These are phyloP conservation scores for Nematolebias whitei DNA, from an alignment of 2,113 vertebrate species.

Conservation along the genomic window DNA sequence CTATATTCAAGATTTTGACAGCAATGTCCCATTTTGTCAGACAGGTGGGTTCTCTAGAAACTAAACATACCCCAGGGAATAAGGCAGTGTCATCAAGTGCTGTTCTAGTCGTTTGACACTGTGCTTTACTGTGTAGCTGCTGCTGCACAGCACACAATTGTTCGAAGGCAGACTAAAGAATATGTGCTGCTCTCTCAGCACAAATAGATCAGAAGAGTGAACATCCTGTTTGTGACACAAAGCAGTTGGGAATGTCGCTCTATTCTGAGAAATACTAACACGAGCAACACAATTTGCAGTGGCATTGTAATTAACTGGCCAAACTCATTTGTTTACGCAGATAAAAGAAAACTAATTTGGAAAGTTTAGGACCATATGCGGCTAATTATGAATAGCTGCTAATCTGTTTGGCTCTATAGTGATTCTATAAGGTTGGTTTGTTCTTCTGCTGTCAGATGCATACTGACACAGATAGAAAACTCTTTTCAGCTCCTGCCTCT, in stretches of 20 bases:
- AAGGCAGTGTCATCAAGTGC: slow-evolving; percentile 17
- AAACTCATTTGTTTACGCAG: slow-evolving; percentile 8
- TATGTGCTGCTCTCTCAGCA: slow-evolving; percentile 5
- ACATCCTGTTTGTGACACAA: slow-evolving; percentile 39
- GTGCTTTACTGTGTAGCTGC: neutral
- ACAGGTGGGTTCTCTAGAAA: neutral
- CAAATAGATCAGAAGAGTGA: slow-evolving; percentile 32
- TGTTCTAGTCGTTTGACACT: slow-evolving; percentile 10
- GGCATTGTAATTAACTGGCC: neutral
- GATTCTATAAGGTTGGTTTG: neutral
- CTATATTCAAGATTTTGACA: slow-evolving; percentile 23
- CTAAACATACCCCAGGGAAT: neutral
- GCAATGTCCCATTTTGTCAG: slow-evolving; percentile 1
- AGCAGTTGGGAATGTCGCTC: neutral
- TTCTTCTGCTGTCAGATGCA: neutral
- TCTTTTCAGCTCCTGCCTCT: slow-evolving; percentile 11
- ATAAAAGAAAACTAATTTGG: slow-evolving; percentile 3
- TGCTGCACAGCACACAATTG: neutral
- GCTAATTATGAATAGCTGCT: slow-evolving; percentile 2
- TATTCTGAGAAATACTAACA: slow-evolving; percentile 25
- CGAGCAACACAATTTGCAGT: neutral
- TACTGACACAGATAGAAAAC: slow-evolving; percentile 31
- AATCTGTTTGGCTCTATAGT: neutral
- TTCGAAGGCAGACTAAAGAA: slow-evolving; percentile 19
- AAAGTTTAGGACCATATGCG: neutral